Base-by-base conservation (phyloP, 2,797 vertebrate genomes). In the Neopelma chrysocephalum region DNA sequence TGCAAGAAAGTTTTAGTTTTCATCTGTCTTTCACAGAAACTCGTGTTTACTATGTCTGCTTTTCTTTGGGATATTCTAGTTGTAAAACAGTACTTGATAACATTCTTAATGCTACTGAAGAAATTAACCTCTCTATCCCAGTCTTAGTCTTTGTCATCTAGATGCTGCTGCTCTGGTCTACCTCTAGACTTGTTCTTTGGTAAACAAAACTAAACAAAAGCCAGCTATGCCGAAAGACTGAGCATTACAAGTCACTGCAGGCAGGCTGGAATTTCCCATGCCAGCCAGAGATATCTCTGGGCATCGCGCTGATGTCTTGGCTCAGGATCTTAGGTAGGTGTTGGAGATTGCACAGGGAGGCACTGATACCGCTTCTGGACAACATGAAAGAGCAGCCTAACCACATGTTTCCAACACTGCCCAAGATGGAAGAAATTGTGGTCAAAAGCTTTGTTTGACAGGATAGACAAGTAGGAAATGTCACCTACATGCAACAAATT, bases 21-120 rank as follows among this genome's bases (percentile, higher is more conserved):
- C 10, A 45, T 70, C 68, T 95, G 22, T 93, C 93, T 95, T 75
- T 76, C 53, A 68, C 42, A 62, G 50, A 96, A 92, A 76, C 25
- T 14, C 57, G 32, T 78, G 8, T 87, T 96, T 79, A 87, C 53
- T 40, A 58, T 70, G 40, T 18, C 34, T 77, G 50, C 32, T 92
- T 89, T 82, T 86, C 71, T 78, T 60, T 43, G 77, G 45, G 36
- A 51, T 6, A 15, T 61, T 85, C 80, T 78, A 78, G 27, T 43
- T 95, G 50, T 73, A 82, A 50, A 87, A 27, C 6, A 62, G 50
- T 69, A 45, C 27, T 71, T 86, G 14, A 78, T 8, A 50, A 34
- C 15, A 36, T 65, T 92, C 29, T 77, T 72, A 88, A 91, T 62
- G 56, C 65, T 53, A 78, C 34, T 71, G 51, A 64, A 64, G 54